Conservation (phyloP, 2,113 vertebrate genomes). For the Nycticebus coucang region DNA sequence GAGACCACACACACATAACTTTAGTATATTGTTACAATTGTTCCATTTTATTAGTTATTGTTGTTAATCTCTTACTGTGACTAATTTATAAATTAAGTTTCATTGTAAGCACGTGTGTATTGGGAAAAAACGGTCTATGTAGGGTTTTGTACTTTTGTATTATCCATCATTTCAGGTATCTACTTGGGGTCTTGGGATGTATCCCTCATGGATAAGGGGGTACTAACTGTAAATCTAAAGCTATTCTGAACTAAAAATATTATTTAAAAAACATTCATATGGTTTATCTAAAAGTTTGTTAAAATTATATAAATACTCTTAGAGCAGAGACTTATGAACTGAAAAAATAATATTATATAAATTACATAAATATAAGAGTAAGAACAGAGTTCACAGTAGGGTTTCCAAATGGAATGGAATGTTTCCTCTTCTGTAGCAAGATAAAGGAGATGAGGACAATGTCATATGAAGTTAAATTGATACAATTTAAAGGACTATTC, state of each 20-base stretch:
- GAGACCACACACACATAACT: not conserved
- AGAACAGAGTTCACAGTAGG: not conserved
- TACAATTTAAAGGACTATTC: not conserved
- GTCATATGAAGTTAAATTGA: not conserved
- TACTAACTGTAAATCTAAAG: not conserved
- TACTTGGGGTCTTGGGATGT: not conserved
- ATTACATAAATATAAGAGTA: not conserved
- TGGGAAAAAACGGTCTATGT: not conserved
- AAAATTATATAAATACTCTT: not conserved
- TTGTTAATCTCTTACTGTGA: not conserved
- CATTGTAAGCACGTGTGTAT: not conserved
- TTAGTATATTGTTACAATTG: not conserved
- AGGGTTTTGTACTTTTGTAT: not conserved
- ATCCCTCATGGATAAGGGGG: not conserved
- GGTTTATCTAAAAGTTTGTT: not conserved
- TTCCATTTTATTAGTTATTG: not conserved
- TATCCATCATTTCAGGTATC: not conserved
- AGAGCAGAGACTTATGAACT: too few species aligned
- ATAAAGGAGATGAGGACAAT: not conserved
- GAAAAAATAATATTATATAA: not conserved
- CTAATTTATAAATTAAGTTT: not conserved
- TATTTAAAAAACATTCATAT: not conserved
- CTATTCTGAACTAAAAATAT: conserved; percentile 13
- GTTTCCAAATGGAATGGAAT: not conserved
- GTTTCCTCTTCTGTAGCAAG: not conserved